phyloP scores from a whole-genome alignment of 2,888 invertebrate species.

The Disparrhopalites patrizii region DNA sequence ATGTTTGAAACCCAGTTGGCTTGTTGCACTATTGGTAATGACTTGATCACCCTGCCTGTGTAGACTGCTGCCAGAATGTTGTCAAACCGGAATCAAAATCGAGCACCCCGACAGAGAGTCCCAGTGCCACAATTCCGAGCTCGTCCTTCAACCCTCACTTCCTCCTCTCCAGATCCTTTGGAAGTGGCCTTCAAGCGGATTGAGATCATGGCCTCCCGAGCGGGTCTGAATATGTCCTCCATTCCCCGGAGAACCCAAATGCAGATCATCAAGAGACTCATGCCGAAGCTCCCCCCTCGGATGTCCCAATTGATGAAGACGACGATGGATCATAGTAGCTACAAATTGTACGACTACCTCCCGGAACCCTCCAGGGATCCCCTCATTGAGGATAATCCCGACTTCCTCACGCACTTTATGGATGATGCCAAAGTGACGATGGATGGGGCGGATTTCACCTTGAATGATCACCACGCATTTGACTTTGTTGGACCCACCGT shows the following conservation, averaged over 20 bases:
- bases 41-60: too few species aligned
- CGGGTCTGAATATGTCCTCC: conserved; percentile 46
- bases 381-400: conserved; percentile 37
- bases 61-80: conserved; percentile 14
- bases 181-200: conserved; percentile 46
- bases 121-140: conserved; percentile 23
- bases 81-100: conserved; percentile 14
- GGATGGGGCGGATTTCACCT: conserved; percentile 15
- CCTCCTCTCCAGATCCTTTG: conserved; percentile 38
- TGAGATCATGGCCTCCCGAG: conserved; percentile 45
- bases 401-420: conserved; percentile 36
- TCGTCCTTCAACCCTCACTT: conserved; percentile 35
- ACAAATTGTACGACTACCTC: conserved; percentile 41
- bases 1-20: too few species aligned
- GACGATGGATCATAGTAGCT: conserved; percentile 34
- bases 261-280: conserved; percentile 40
- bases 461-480: conserved; percentile 17
- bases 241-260: conserved; percentile 44
- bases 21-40: too few species aligned
- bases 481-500: conserved; percentile 12
- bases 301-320: conserved; percentile 34
- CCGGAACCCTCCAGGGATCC: conserved; percentile 46
- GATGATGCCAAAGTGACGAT: conserved; percentile 27
- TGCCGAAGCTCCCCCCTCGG: conserved; percentile 40
- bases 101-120: conserved; percentile 8